Percentiles rank a stretch among this genome's conserved stretches.
These are phyloP conservation scores for Anguilla megastoma DNA, from an alignment of 2,797 vertebrate genomes.

Conservation along the genomic window DNA sequence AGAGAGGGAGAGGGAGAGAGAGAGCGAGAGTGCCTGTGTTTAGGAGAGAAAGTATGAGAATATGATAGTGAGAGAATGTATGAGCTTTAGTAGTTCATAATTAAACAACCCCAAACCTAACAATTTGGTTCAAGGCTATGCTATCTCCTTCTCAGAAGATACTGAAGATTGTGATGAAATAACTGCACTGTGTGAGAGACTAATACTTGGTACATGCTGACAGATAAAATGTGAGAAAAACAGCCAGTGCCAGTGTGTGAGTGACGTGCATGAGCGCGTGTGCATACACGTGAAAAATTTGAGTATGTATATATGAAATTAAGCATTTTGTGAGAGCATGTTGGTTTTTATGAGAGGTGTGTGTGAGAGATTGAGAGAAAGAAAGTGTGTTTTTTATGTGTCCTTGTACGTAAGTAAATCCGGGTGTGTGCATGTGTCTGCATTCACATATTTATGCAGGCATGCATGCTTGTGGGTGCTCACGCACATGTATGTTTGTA, in stretches of 20 bases:
- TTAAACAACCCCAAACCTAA: neutral
- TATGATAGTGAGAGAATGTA: neutral
- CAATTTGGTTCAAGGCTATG: slow-evolving; percentile 11
- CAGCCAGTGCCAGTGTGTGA: slow-evolving; percentile 17
- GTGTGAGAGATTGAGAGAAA: neutral
- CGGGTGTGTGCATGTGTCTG: neutral
- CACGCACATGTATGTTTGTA: neutral
- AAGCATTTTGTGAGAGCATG: neutral
- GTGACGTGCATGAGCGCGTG: neutral
- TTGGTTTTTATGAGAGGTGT: neutral
- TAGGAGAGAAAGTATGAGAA: neutral
- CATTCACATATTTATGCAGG: neutral
- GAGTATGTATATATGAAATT: neutral
- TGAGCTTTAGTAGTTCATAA: neutral
- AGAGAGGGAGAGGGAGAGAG: slow-evolving; percentile 7
- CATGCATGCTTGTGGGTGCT: neutral
- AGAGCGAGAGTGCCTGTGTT: neutral
- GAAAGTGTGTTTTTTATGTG: neutral
- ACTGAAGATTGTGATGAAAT: slow-evolving; percentile 15
- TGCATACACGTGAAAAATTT: neutral
- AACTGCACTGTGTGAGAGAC: neutral
- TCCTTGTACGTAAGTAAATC: neutral
- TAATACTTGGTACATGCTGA: neutral
- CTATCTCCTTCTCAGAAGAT: slow-evolving; percentile 13
- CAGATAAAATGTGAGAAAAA: slow-evolving; percentile 11